phyloP scores from a whole-genome alignment of 1,140 invertebrate species.

The Manduca sexta region DNA sequence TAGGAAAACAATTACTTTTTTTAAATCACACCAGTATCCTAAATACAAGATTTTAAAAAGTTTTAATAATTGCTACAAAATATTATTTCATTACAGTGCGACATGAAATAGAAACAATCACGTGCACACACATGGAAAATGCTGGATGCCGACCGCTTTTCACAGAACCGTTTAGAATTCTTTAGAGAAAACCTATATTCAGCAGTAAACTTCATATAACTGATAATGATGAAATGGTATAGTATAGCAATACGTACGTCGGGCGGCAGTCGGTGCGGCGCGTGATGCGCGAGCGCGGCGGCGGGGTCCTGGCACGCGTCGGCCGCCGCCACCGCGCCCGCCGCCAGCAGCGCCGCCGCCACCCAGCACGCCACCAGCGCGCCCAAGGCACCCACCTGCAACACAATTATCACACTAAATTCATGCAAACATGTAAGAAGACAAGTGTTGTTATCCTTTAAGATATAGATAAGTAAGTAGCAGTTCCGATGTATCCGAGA shows the following conservation, averaged over 20 bases:
- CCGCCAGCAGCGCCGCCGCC: slow-evolving; percentile 87
- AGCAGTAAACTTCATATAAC: too few species aligned
- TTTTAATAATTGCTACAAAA: too few species aligned
- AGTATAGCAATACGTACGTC: slow-evolving; percentile 51
- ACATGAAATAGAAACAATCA: too few species aligned
- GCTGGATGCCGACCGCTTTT: too few species aligned
- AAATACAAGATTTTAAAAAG: too few species aligned
- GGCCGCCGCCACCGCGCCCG: slow-evolving; percentile 85
- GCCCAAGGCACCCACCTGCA: slow-evolving; percentile 87
- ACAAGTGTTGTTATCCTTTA: slow-evolving; percentile 18
- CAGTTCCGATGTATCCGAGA: too few species aligned
- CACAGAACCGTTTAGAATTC: too few species aligned
- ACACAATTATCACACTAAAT: neutral
- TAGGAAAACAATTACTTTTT: too few species aligned
- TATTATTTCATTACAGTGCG: too few species aligned
- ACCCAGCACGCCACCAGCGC: slow-evolving; percentile 94
- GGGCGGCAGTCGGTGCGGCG: slow-evolving; percentile 79
- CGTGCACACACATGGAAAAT: too few species aligned
- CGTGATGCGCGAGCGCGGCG: slow-evolving; percentile 85
- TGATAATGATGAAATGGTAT: neutral
- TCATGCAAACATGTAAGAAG: neutral
- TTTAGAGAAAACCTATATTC: neutral
- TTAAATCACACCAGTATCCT: too few species aligned
- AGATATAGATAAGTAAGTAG: too few species aligned
- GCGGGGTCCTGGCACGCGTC: slow-evolving; percentile 84